Conservation (phyloP, 1,140 invertebrate species). For the Drosophila azteca region DNA sequence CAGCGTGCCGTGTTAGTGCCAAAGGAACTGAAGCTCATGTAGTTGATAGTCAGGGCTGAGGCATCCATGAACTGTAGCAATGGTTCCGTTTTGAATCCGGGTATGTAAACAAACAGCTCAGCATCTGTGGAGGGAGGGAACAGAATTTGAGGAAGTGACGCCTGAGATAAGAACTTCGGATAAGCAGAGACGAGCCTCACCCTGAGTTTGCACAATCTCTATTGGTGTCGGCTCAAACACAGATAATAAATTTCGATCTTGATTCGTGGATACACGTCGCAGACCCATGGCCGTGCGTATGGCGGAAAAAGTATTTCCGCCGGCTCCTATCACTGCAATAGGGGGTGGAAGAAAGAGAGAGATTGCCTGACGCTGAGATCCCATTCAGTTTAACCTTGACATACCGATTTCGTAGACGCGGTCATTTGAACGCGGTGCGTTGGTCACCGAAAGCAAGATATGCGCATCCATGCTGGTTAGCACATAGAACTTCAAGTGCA, state of each 20-base stretch:
- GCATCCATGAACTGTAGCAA: constrained; percentile 61
- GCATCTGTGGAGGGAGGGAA: constrained; percentile 52
- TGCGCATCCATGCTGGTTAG: constrained; percentile 78
- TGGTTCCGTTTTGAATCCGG: constrained; percentile 69
- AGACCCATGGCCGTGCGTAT: constrained; percentile 70
- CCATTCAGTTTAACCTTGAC: not conserved
- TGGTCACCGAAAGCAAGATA: constrained; percentile 71
- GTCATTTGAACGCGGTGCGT: constrained; percentile 47
- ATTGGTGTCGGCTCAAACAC: constrained; percentile 76
- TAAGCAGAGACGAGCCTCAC: constrained; percentile 32
- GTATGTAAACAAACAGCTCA: constrained; percentile 68
- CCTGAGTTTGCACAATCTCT: constrained; percentile 78
- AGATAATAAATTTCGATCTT: constrained; percentile 64
- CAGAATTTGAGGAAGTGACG: not conserved
- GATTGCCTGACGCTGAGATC: not conserved
- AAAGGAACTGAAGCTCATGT: constrained; percentile 75
- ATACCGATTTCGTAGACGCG: constrained; percentile 78
- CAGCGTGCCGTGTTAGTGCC: constrained; percentile 67
- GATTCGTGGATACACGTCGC: constrained; percentile 68
- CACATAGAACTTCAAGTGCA: constrained; percentile 82
- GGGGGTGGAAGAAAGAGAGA: not conserved
- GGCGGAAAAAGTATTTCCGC: constrained; percentile 74
- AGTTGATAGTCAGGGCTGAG: constrained; percentile 62
- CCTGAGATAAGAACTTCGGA: constrained; percentile 1
- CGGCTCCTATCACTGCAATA: constrained; percentile 74